phyloP scores from a whole-genome alignment of 1,140 invertebrate species.

The Alviniconcha marisindica region DNA sequence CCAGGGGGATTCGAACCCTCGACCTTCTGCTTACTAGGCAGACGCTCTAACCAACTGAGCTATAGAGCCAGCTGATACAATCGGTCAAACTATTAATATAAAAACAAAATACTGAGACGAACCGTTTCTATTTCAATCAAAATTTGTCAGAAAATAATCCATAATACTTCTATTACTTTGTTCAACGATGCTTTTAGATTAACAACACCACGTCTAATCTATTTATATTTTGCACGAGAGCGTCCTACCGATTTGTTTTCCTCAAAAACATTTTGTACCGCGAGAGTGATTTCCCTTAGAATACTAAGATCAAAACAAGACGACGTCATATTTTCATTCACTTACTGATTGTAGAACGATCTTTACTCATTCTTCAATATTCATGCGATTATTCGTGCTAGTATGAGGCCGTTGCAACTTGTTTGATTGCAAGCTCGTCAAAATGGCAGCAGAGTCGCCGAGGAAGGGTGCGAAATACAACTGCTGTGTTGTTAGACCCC shows the following conservation, averaged over 20 bases:
- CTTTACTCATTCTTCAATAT: slow-evolving; percentile 38
- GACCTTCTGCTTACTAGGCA: slow-evolving; percentile 35
- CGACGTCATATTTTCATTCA: slow-evolving; percentile 35
- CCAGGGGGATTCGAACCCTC: slow-evolving; percentile 34
- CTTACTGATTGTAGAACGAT: not conserved
- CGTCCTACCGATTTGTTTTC: too few relatives aligned
- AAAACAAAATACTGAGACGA: too few relatives aligned
- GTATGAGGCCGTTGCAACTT: slow-evolving; percentile 49
- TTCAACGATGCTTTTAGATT: too few relatives aligned
- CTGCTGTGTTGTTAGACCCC: slow-evolving; percentile 88
- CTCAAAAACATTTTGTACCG: not conserved
- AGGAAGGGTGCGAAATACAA: slow-evolving; percentile 77
- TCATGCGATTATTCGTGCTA: slow-evolving; percentile 34
- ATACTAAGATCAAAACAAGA: slow-evolving; percentile 30
- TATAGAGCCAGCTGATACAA: slow-evolving; percentile 13
- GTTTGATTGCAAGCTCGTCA: slow-evolving; percentile 35
- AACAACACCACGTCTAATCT: too few relatives aligned
- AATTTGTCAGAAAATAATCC: too few relatives aligned
- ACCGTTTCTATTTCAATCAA: too few relatives aligned
- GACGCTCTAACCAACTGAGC: slow-evolving; percentile 37
- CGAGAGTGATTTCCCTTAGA: slow-evolving; percentile 12
- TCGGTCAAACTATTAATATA: not conserved
- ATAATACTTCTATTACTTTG: too few relatives aligned
- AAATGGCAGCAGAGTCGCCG: slow-evolving; percentile 89
- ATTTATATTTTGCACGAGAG: too few relatives aligned